Evolutionary conservation across 2,797 vertebrate species (phyloP).

Genomic region (Hipposideros larvatus): DNA sequence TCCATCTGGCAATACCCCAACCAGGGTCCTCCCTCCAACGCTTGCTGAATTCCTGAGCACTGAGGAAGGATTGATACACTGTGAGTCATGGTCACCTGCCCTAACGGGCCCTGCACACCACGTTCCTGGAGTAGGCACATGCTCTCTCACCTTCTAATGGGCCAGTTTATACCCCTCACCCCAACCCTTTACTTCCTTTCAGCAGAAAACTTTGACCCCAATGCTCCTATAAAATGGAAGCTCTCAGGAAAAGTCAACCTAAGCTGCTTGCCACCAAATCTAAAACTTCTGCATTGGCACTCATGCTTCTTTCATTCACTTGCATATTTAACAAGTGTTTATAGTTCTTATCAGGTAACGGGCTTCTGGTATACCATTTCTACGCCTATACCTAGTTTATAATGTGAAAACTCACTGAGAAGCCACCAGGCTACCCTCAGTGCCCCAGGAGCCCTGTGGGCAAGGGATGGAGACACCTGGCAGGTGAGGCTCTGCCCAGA

Average conservation of each 20-base stretch:
- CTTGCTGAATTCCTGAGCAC: not conserved
- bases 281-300: not conserved
- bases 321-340: not conserved
- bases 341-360: too few relatives aligned
- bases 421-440: not conserved
- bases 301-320: not conserved
- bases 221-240: not conserved
- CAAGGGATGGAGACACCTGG: not conserved
- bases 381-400: not conserved
- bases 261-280: not conserved
- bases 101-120: not conserved
- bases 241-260: not conserved
- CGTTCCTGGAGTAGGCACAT: not conserved
- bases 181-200: not conserved
- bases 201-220: not conserved
- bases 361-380: not conserved
- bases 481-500: not conserved
- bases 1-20: not conserved
- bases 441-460: accelerated
- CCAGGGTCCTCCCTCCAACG: not conserved
- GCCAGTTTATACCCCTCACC: not conserved
- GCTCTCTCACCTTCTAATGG: not conserved
- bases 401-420: not conserved
- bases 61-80: too few relatives aligned
- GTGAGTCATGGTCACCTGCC: not conserved